Conservation (phyloP, 2,113 vertebrate species). For the Stictonetta naevosa region DNA sequence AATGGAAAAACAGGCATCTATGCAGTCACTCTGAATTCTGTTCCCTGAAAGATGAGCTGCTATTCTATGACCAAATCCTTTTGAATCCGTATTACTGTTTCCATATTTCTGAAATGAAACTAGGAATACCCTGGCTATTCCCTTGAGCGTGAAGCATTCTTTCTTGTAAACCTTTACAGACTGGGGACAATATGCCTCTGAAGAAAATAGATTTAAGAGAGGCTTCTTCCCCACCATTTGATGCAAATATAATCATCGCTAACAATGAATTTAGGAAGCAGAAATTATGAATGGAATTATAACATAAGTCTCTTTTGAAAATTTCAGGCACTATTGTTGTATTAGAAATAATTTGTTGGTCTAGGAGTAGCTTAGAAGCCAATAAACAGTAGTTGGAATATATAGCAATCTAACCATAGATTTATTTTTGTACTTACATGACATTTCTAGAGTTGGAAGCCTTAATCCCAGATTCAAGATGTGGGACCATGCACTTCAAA, state of each 20-base stretch:
- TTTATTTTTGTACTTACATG: conserved; percentile 63
- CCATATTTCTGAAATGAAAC: background rate
- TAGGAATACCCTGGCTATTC: background rate
- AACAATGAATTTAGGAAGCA: background rate
- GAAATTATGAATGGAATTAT: no score
- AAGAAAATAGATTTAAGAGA: background rate
- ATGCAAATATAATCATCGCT: background rate
- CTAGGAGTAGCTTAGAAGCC: background rate
- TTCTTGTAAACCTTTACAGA: background rate
- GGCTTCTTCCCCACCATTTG: background rate
- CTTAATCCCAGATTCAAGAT: conserved; percentile 74
- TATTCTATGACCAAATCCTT: background rate
- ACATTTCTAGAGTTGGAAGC: conserved; percentile 61
- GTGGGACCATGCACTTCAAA: conserved; percentile 76
- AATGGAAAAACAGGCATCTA: background rate
- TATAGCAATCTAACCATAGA: background rate
- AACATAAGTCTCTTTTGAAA: background rate
- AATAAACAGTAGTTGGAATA: background rate
- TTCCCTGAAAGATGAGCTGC: background rate
- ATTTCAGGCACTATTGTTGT: background rate
- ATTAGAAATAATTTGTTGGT: background rate
- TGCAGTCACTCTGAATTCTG: background rate
- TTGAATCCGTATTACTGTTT: background rate
- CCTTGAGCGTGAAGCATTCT: background rate
- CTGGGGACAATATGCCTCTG: background rate